Conservation (phyloP, 2,113 vertebrate genomes). For the Gadus chalcogrammus region DNA sequence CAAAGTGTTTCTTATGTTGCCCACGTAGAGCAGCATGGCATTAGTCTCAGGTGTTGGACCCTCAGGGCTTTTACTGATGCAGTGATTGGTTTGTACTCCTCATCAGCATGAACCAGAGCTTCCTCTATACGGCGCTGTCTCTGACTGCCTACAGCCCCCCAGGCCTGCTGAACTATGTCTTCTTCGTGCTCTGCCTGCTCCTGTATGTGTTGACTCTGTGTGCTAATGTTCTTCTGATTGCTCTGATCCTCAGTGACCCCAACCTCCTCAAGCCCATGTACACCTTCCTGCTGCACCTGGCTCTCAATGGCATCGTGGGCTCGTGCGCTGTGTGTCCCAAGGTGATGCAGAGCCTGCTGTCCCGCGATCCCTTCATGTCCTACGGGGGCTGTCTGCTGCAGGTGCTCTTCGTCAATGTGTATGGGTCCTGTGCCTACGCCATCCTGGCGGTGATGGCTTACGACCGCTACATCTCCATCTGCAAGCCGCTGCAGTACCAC, state of each 20-base stretch:
- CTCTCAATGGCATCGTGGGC: slow-evolving; percentile 54
- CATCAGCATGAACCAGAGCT: slow-evolving; percentile 10
- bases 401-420: slow-evolving; percentile 46
- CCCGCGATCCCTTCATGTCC: slow-evolving; percentile 25
- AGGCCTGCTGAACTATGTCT: slow-evolving; percentile 29
- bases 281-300: slow-evolving; percentile 53
- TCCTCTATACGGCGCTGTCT: slow-evolving; percentile 29
- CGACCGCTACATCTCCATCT: slow-evolving; percentile 65
- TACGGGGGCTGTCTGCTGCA: slow-evolving; percentile 49
- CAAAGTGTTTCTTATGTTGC: no score
- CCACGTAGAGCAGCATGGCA: no score
- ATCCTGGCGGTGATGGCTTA: slow-evolving; percentile 64
- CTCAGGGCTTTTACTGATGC: no score
- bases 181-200: slow-evolving; percentile 37
- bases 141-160: slow-evolving; percentile 45
- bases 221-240: slow-evolving; percentile 40
- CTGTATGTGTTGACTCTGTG: slow-evolving; percentile 41
- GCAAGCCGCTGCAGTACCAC: slow-evolving; percentile 61
- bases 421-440: slow-evolving; percentile 47
- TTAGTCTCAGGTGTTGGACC: no score
- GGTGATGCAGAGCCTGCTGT: slow-evolving; percentile 50
- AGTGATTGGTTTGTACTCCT: neutral
- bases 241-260: slow-evolving; percentile 47
- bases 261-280: slow-evolving; percentile 59
- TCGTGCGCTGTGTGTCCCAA: slow-evolving; percentile 46